Percentiles rank a stretch among this genome's conserved stretches.
Conservation (phyloP, 2,888 invertebrate species). For the Nomada ferruginata region DNA sequence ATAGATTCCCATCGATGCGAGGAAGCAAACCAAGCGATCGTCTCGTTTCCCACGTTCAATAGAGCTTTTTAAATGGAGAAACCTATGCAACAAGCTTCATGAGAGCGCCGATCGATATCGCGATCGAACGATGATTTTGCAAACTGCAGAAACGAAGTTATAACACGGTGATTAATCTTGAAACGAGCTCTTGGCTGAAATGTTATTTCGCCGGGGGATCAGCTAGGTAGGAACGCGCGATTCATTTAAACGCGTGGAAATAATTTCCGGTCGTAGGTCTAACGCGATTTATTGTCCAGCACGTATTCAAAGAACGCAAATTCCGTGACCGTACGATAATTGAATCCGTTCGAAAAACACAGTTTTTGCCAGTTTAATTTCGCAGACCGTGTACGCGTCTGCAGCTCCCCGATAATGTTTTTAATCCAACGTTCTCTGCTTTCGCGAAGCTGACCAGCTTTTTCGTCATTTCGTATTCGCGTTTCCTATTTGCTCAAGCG, state of each 20-base stretch:
- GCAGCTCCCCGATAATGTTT: constrained; percentile 21
- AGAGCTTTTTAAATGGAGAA: neutral
- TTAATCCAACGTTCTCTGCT: constrained; percentile 7
- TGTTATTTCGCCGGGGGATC: neutral
- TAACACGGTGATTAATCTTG: constrained; percentile 30
- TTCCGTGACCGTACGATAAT: constrained; percentile 38
- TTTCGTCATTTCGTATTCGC: neutral
- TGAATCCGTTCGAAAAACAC: constrained; percentile 34
- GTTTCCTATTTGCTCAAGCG: constrained; percentile 14
- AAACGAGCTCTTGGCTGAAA: neutral
- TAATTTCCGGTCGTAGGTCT: constrained; percentile 17
- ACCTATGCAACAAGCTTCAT: neutral
- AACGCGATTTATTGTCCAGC: constrained; percentile 31
- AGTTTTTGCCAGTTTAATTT: neutral
- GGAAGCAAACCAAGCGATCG: neutral
- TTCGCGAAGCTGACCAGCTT: neutral
- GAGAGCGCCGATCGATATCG: constrained; percentile 1
- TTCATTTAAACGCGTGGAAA: constrained; percentile 28
- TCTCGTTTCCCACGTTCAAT: neutral
- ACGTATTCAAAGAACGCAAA: constrained; percentile 38
- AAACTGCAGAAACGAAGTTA: constrained; percentile 16
- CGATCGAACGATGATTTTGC: constrained; percentile 11
- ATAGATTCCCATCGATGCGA: neutral
- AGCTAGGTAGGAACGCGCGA: neutral
- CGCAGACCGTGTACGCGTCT: neutral